phyloP scores from a whole-genome alignment of 2,113 vertebrate genomes.

The Chrysochloris asiatica region DNA sequence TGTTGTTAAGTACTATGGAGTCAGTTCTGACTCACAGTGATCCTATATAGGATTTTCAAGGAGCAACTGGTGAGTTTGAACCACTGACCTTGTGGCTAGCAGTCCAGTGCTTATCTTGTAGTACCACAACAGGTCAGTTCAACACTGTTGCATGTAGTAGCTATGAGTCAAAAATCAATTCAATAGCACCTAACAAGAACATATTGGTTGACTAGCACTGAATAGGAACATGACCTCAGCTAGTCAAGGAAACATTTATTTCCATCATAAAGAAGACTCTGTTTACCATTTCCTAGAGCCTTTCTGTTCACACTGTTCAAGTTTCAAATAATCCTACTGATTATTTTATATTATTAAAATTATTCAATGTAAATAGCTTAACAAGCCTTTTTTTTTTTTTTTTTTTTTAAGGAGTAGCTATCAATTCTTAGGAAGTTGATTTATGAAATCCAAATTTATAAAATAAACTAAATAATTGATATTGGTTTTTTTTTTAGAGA shows the following conservation, averaged over 20 bases:
- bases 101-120: too few relatives aligned
- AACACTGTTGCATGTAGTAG: neutral
- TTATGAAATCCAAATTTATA: constrained; percentile 21
- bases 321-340: neutral
- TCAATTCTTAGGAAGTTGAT: neutral
- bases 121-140: too few relatives aligned
- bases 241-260: neutral
- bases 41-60: too few relatives aligned
- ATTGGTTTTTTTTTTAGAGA: neutral
- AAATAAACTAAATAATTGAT: too few relatives aligned
- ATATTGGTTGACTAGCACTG: neutral
- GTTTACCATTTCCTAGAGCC: neutral
- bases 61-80: too few relatives aligned
- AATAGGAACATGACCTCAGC: neutral
- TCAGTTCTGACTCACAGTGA: too few relatives aligned
- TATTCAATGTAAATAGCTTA: constrained; percentile 10
- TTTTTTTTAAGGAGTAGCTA: neutral
- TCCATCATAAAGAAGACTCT: neutral
- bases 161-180: neutral
- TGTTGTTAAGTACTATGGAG: too few relatives aligned
- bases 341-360: constrained; percentile 10
- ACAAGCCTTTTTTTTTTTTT: neutral
- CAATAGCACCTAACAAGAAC: neutral
- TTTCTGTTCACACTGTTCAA: neutral
- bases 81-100: too few relatives aligned